These are phyloP conservation scores for Aporophyla nigra DNA, from an alignment of 2,888 invertebrate species.

Conservation along the genomic window DNA sequence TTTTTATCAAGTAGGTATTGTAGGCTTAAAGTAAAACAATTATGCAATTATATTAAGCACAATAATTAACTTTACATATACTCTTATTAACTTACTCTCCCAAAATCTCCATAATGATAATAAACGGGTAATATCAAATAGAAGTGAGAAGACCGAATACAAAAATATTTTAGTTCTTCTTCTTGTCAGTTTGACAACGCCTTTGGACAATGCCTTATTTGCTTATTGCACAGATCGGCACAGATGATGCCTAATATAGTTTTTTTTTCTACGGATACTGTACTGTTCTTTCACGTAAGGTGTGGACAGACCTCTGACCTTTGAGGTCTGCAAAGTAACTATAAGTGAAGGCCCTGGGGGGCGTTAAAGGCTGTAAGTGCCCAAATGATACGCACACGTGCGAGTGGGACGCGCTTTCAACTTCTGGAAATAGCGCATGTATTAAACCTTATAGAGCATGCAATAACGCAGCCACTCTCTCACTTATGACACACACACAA, in stretches of 20 bases:
- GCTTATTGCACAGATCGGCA: not conserved
- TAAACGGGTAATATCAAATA: not conserved
- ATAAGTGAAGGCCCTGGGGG: no score
- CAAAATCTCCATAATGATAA: slow-evolving; percentile 6
- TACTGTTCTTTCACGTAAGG: not conserved
- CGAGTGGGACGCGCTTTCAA: no score
- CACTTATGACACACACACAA: no score
- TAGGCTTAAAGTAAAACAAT: no score
- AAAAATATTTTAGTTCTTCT: not conserved
- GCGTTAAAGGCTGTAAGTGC: no score
- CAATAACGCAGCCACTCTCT: no score
- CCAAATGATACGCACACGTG: no score
- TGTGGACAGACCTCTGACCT: not conserved
- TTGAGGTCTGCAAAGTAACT: not conserved
- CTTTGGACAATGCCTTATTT: not conserved
- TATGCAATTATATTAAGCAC: not conserved
- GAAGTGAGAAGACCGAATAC: not conserved
- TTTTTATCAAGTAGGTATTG: not conserved
- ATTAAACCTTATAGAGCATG: no score
- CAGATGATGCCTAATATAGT: not conserved
- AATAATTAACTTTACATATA: not conserved
- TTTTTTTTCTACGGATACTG: no score
- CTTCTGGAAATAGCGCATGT: no score
- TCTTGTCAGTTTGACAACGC: slow-evolving; percentile 17
- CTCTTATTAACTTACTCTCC: slow-evolving; percentile 10